These are phyloP conservation scores for Biston betularia DNA, from an alignment of 2,888 invertebrate genomes.

Conservation along the genomic window DNA sequence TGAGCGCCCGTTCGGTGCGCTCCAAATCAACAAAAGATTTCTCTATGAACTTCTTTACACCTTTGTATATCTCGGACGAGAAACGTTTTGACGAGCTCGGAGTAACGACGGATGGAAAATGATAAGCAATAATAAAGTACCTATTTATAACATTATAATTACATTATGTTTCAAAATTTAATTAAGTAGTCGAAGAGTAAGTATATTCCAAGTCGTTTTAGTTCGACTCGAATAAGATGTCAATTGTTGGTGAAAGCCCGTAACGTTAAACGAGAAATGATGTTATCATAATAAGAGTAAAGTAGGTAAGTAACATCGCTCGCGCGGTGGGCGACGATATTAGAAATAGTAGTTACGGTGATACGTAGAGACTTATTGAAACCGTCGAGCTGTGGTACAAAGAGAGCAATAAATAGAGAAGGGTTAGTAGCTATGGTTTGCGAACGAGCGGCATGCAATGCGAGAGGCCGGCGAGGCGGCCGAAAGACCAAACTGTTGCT, in stretches of 20 bases:
- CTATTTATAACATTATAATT: constrained; percentile 67
- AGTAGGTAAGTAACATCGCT: constrained; percentile 67
- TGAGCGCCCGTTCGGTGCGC: constrained; percentile 71
- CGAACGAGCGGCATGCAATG: constrained; percentile 72
- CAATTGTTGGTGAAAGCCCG: constrained; percentile 80
- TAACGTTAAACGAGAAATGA: constrained; percentile 71
- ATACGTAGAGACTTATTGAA: constrained; percentile 84
- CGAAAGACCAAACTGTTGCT: constrained; percentile 71
- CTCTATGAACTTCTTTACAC: constrained; percentile 85
- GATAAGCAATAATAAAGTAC: constrained; percentile 82
- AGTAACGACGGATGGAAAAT: constrained; percentile 64
- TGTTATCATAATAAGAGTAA: constrained; percentile 68
- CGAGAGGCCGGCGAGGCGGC: constrained; percentile 54
- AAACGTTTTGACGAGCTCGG: constrained; percentile 67
- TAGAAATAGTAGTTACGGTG: constrained; percentile 78
- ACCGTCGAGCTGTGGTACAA: constrained; percentile 84
- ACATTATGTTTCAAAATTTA: constrained; percentile 60
- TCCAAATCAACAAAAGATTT: constrained; percentile 76
- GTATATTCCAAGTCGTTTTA: constrained; percentile 76
- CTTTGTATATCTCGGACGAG: constrained; percentile 70
- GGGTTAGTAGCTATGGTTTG: constrained; percentile 64
- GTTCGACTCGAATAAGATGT: constrained; percentile 70
- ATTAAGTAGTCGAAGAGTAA: constrained; percentile 49
- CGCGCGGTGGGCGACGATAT: constrained; percentile 59
- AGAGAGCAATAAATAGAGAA: constrained; percentile 77